Evolutionary conservation across 2,113 vertebrate species (phyloP).

Genomic region (Melanostigma gelatinosum): DNA sequence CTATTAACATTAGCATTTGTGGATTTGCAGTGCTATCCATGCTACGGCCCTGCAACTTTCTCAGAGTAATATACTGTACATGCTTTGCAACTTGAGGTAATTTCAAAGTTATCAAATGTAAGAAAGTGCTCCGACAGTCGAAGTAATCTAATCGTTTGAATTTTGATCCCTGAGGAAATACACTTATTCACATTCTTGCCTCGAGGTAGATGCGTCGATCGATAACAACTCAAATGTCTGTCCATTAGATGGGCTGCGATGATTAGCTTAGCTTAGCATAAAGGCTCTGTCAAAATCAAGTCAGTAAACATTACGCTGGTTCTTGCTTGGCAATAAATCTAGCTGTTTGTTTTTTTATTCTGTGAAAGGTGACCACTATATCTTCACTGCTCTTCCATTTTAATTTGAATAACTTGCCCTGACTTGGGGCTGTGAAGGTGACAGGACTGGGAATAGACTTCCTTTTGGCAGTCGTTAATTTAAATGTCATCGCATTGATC

Average conservation of each 20-base stretch:
- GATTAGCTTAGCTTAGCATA: not conserved
- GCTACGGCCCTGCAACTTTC: not conserved
- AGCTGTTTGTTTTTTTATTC: slow-evolving; percentile 1
- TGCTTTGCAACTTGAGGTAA: not conserved
- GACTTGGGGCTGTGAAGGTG: slow-evolving; percentile 22
- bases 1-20: not conserved
- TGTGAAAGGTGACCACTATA: slow-evolving; percentile 30
- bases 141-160: not conserved
- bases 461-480: slow-evolving; percentile 18
- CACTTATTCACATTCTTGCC: not conserved
- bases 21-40: not conserved
- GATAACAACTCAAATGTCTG: not conserved
- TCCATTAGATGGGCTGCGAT: not conserved
- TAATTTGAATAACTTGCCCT: not conserved
- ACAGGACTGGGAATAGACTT: slow-evolving; percentile 5
- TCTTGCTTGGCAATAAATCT: slow-evolving; percentile 23
- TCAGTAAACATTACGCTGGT: slow-evolving; percentile 32
- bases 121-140: not conserved
- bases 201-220: not conserved
- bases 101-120: not conserved
- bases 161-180: not conserved
- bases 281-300: not conserved
- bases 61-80: not conserved
- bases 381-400: slow-evolving; percentile 22
- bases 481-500: slow-evolving; percentile 29